Base-by-base conservation (phyloP, 1,140 invertebrate genomes). In the Antheraea mylitta region DNA sequence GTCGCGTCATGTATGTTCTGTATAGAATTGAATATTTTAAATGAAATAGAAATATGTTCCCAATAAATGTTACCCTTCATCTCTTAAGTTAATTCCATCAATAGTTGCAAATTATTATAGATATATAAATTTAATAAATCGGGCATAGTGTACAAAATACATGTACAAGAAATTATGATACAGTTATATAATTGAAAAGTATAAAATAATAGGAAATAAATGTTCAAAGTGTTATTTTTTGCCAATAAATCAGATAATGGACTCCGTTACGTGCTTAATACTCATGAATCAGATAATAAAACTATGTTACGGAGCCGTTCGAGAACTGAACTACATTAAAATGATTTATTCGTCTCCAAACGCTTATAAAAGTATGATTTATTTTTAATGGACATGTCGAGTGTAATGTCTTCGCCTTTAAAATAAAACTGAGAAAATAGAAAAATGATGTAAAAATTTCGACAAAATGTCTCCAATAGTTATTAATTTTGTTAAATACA, bases 401-500 rank as follows among this genome's bases (percentile, higher is more conserved):
- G 61, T 72, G 67, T 67, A 65, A 62, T 68, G 63, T 68, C 62
- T 66, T 37, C 63, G 36, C 59, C 38, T 67, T 22, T 67, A 58
- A 66, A 68, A 70, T 42, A 30, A 71, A 63, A 66, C 63, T 13
- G 53, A 62, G 38, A 58, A 67, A 30, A 70, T 63, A 67, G 67
- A 70, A 71, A 73, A 77, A 58, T 77, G 77, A 76, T 73, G 69
- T 81, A 85, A 84, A 81, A 74, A 73, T 81, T 71, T 74, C 72
- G 67, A 69, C 73, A 70, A 76, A 80, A 83, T 82, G 83, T 77
- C 81, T 83, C 78, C 83, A 82, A 87, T 83, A 80, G 71, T 86
- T 85, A 87, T 87, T 88, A 86, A 86, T 86, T 90, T 85, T 85
- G 68, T 78, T 74, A 67, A 69, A 82, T 78, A 83, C 79, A 85